phyloP scores from a whole-genome alignment of 2,888 invertebrate species.

The Erebia palarica region DNA sequence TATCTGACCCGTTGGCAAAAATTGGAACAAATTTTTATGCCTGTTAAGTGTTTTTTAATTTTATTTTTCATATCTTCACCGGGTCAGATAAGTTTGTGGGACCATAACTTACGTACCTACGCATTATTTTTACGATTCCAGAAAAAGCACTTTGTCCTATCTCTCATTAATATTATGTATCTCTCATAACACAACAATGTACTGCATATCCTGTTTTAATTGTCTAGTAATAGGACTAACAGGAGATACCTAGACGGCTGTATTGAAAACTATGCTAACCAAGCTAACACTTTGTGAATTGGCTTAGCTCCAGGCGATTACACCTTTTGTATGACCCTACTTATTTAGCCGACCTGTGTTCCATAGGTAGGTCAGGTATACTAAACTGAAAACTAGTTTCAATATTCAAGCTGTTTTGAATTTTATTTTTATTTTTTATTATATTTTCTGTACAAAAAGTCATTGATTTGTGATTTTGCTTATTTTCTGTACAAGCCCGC shows the following conservation, averaged over 20 bases:
- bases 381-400: not conserved
- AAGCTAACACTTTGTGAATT: slow-evolving; percentile 63
- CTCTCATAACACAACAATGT: slow-evolving; percentile 1
- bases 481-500: too few species aligned
- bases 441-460: too few species aligned
- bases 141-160: not conserved
- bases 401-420: not conserved
- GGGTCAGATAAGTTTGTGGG: too few species aligned
- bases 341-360: not conserved
- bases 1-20: too few species aligned
- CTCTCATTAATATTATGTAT: not conserved
- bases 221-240: slow-evolving; percentile 38
- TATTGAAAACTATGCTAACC: slow-evolving; percentile 45
- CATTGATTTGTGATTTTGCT: too few species aligned
- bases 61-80: too few species aligned
- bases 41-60: too few species aligned
- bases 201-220: slow-evolving; percentile 38
- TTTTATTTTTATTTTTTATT: too few species aligned
- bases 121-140: not conserved
- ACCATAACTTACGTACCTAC: too few species aligned
- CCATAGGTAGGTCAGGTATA: not conserved
- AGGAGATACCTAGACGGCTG: slow-evolving; percentile 42
- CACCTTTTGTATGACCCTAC: slow-evolving; percentile 43
- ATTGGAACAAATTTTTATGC: too few species aligned
- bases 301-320: slow-evolving; percentile 75